Percentiles rank a stretch among this genome's conserved stretches.
phyloP scores from a whole-genome alignment of 2,113 vertebrate genomes.

The Sapayoa aenigma region DNA sequence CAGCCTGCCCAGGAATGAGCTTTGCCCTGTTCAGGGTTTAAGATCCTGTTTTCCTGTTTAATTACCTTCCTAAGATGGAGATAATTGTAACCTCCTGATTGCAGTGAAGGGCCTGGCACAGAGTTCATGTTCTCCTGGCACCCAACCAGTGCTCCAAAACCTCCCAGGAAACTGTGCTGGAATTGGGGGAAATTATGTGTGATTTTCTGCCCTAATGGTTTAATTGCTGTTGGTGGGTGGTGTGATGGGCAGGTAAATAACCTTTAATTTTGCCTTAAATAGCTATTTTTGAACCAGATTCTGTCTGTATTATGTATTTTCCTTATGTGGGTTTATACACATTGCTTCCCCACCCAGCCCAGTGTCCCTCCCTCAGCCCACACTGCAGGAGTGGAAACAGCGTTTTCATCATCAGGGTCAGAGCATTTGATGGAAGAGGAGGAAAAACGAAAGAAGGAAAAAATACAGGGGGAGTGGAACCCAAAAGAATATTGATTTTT shows the following conservation, averaged over 20 bases:
- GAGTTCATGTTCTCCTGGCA: background rate
- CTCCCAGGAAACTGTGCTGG: background rate
- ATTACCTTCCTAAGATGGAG: background rate
- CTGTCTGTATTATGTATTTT: background rate
- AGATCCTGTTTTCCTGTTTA: background rate
- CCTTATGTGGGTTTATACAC: background rate
- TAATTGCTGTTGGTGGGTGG: background rate
- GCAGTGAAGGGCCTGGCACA: background rate
- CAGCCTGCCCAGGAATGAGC: background rate
- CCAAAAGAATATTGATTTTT: too few species aligned
- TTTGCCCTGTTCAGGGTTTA: background rate
- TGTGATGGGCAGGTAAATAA: background rate
- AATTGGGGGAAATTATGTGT: background rate
- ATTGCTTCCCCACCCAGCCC: rapidly evolving
- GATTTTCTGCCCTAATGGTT: background rate
- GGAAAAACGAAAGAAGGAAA: background rate
- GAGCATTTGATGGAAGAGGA: background rate
- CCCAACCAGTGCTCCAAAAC: background rate
- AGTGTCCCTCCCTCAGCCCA: rapidly evolving
- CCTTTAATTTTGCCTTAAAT: background rate
- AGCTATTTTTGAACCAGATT: background rate
- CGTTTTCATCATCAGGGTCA: rapidly evolving
- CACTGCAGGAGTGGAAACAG: rapidly evolving
- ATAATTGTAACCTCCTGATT: background rate
- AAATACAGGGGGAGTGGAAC: too few species aligned